Conservation (phyloP, 1,140 invertebrate genomes). For the Trypoxylus dichotomus region DNA sequence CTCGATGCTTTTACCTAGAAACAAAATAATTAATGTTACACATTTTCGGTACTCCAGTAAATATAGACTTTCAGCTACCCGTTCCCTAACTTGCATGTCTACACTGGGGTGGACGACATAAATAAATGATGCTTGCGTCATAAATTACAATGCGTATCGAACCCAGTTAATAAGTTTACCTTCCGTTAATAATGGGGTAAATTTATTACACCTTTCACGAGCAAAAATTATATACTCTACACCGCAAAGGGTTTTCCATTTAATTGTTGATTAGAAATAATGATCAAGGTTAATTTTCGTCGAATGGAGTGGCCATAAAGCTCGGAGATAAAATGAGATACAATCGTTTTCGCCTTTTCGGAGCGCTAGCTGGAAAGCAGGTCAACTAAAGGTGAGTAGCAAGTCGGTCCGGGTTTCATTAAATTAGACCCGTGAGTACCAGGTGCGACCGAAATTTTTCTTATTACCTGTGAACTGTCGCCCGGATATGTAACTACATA, state of each 20-base stretch:
- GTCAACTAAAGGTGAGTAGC: not conserved
- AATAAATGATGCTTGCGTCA: too few species aligned
- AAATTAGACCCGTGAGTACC: not conserved
- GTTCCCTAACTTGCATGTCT: too few species aligned
- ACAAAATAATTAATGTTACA: not conserved
- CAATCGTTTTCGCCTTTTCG: not conserved
- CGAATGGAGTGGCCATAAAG: not conserved
- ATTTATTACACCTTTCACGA: not conserved
- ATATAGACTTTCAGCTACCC: too few species aligned
- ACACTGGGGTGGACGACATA: too few species aligned
- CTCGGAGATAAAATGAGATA: not conserved
- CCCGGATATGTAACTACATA: not conserved
- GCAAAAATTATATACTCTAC: too few species aligned
- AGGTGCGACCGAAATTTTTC: not conserved
- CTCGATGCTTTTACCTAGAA: slow-evolving; percentile 19
- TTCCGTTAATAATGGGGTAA: too few species aligned
- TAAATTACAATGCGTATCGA: too few species aligned
- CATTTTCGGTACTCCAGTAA: too few species aligned
- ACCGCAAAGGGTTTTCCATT: too few species aligned
- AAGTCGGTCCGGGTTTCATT: not conserved
- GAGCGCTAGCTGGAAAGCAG: not conserved
- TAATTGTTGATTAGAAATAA: too few species aligned
- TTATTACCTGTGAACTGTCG: slow-evolving; percentile 27
- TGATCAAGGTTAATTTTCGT: not conserved
- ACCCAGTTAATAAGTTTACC: too few species aligned